Evolutionary conservation across 2,113 vertebrate genomes (phyloP).

Genomic region (Syngnathoides biaculeatus): DNA sequence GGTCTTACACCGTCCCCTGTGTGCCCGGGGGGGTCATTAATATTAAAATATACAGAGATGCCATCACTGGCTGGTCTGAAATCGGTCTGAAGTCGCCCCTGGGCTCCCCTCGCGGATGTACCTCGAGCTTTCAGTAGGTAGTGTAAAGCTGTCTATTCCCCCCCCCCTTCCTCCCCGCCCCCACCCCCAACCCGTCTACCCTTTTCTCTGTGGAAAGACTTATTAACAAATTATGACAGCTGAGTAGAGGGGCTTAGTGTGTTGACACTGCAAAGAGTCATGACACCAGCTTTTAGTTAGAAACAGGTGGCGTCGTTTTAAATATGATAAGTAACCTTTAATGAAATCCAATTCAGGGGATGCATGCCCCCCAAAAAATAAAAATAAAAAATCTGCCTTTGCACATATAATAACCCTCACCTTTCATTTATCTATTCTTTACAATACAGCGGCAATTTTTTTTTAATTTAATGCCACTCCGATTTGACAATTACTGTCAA

Average conservation of each 20-base stretch:
- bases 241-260: constrained; percentile 70
- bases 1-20: constrained; percentile 69
- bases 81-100: constrained; percentile 79
- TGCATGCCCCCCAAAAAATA: no score
- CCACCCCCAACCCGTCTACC: constrained; percentile 44
- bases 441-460: no score
- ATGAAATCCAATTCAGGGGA: no score
- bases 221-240: constrained; percentile 84
- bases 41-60: constrained; percentile 84
- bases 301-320: constrained; percentile 7
- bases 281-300: constrained; percentile 20
- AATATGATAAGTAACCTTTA: no score
- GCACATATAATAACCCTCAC: not conserved
- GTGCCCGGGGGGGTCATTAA: constrained; percentile 71
- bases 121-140: constrained; percentile 71
- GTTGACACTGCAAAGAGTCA: constrained; percentile 67
- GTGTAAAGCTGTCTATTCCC: constrained; percentile 68
- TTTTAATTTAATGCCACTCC: no score
- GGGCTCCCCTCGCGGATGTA: constrained; percentile 73
- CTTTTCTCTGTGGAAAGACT: constrained; percentile 70
- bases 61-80: constrained; percentile 81
- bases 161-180: constrained; percentile 55
- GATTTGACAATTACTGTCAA: no score
- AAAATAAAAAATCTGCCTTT: not conserved
- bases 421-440: no score